Evolutionary conservation across 2,113 vertebrate genomes (phyloP).

Genomic region (Catharus fuscescens): DNA sequence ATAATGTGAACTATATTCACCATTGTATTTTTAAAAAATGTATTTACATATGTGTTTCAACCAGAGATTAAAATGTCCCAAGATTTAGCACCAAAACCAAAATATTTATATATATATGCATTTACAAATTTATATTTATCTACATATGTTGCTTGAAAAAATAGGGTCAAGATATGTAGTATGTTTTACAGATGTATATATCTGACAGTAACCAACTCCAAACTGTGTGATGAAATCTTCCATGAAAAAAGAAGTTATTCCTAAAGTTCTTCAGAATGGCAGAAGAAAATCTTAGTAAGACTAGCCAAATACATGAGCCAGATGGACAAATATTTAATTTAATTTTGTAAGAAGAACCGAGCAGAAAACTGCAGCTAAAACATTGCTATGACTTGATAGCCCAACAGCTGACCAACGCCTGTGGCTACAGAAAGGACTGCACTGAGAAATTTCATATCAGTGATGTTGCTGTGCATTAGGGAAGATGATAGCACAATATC

Average conservation of each 20-base stretch:
- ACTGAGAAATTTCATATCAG: not conserved
- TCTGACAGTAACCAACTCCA: not conserved
- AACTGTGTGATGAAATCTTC: not conserved
- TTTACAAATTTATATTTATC: not conserved
- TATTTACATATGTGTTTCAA: not conserved
- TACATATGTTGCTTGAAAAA: not conserved
- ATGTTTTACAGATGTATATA: not conserved
- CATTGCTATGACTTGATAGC: not conserved
- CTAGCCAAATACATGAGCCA: not conserved
- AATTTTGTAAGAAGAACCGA: not conserved
- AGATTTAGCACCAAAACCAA: not conserved
- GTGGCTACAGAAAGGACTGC: not conserved
- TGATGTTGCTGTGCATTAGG: not conserved
- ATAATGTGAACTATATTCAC: not conserved
- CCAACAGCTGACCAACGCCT: not conserved
- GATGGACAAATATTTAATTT: not conserved
- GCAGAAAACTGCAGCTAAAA: not conserved
- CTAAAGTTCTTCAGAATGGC: not conserved
- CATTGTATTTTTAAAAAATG: not conserved
- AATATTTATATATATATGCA: not conserved
- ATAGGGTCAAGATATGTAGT: not conserved
- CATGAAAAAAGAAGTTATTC: not conserved
- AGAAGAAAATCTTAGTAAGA: not conserved
- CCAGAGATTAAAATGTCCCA: not conserved
- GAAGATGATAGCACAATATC: not conserved